A percentile compares a stretch with the other conserved stretches of the same genome.
phyloP scores from a whole-genome alignment of 2,888 invertebrate genomes.

The Pristionchus japonicus region DNA sequence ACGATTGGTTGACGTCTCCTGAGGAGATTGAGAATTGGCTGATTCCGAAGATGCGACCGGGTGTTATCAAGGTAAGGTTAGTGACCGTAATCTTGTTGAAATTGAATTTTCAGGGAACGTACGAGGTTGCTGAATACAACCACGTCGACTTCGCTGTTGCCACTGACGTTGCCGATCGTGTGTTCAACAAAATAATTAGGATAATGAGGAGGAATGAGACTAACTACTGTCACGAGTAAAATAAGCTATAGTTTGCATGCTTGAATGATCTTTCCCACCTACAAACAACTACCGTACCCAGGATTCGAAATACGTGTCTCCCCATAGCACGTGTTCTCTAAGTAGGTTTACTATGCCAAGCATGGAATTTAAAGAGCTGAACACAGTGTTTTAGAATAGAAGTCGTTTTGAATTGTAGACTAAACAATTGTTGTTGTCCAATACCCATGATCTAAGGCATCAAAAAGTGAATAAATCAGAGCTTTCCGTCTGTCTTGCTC shows the following conservation, averaged over 20 bases:
- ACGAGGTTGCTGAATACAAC: not conserved
- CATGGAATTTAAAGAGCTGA: not conserved
- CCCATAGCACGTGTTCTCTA: not conserved
- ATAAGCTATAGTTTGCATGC: too few relatives aligned
- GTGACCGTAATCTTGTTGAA: not conserved
- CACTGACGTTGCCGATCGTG: not conserved
- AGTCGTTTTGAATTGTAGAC: not conserved
- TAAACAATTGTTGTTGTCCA: too few relatives aligned
- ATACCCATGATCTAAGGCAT: not conserved
- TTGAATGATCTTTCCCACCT: too few relatives aligned
- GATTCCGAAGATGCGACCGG: not conserved
- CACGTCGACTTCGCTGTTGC: not conserved
- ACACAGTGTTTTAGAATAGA: not conserved
- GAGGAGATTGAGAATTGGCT: not conserved
- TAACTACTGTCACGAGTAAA: not conserved
- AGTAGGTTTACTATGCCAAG: not conserved
- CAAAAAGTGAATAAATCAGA: not conserved
- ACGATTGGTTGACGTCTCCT: not conserved
- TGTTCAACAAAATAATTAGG: not conserved
- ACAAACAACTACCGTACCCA: not conserved
- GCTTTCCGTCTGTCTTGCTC: not conserved
- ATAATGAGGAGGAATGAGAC: not conserved
- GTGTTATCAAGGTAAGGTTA: not conserved
- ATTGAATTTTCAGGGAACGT: not conserved
- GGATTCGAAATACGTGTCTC: not conserved